Base-by-base conservation (phyloP, 1,140 invertebrate genomes). In the Oncopodura yosiiana region DNA sequence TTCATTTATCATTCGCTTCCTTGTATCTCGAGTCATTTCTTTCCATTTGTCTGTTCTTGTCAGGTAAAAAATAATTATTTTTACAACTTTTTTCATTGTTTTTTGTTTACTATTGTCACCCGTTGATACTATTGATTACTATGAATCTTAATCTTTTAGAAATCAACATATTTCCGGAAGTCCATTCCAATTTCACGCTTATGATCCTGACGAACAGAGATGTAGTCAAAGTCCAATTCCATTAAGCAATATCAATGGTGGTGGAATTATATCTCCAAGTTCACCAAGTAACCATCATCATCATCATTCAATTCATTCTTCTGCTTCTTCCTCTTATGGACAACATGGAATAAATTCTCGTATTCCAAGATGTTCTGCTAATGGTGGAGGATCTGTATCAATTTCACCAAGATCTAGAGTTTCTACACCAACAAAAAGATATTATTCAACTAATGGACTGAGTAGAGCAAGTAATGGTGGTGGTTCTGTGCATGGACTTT, bases 401-500 rank as follows among this genome's bases (percentile, higher is more conserved):
- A 36, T 55, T 6, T 63, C 61, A 21, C 61, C 61, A 21, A 43
- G 61, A n/a, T 63, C 61, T 16, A 27, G 61, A 29, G 54, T 63
- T n/a, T 63, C 61, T 11, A 63, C 61, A 18, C 61, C 61, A 2
- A 63, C 61, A 2, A 53, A 58, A 37, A 63, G 53, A 38, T 60
- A 53, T 24, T 59, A 49, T 29, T 9, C 30, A 34, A 63, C 49
- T 34, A 60, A 60, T 36, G 61, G 61, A 26, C 46, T 49, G 34
- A 48, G 45, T 9, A 53, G 42, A 0, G 43, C 49, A 51, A 49
- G 51, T 8, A 59, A 54, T 46, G 57, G 57, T 59, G 30, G 8
- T 32, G 71, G 71, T 60, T 70, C 70, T 44, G 66, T 69, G 34
- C 71, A 70, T 39, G 68, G 69, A 42, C 69, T 43, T 24, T 58